Evolutionary conservation across 2,888 invertebrate species (phyloP), one percentile per base, ranked within the genome.

Genomic region (Itoplectis maculator): DNA sequence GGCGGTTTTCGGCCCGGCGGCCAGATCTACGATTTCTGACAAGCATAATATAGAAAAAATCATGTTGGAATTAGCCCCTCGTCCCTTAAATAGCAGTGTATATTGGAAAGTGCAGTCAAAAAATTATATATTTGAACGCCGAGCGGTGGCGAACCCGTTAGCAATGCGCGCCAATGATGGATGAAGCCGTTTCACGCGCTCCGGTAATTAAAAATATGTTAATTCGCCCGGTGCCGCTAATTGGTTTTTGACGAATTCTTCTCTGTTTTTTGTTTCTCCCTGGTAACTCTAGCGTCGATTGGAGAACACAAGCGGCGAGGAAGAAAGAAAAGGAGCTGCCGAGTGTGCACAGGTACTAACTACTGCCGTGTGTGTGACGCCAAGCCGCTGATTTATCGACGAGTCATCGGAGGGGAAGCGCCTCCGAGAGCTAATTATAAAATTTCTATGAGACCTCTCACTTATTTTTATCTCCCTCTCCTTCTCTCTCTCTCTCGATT

Each of bases 131-230:
- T 47, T 7, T 13, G n/a, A 37, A 9, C 40, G 15, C 20, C 2
- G 3, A 42, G 15, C 23, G 29, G 9, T 42, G 23, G 15, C 65
- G 29, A 40, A n/a, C 59, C n/a, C 8, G 59, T 59, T 75, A 56
- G n/a, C 15, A n/a, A 77, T 74, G 40, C 11, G 59, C n/a, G 20
- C 45, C 66, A 77, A 77, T 82, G 79, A 83, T 77, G 78, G 70
- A 83, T 82, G 85, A 80, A 83, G 82, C 81, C 59, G 80, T 81
- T 82, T 81, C 83, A 72, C 79, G 72, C 72, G 76, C 68, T 73
- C 49, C 61, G 88, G 90, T 89, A 91, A 91, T 92, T 92, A 91
- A 92, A 91, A 91, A 91, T 92, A 91, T 91, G 91, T 90, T 91
- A 91, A 91, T 91, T 88, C 87, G 81, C 86, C 78, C 82, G 88